Evolutionary conservation across 2,797 vertebrate species (phyloP), one percentile per base, ranked within the genome.

Genomic region (Parambassis ranga): DNA sequence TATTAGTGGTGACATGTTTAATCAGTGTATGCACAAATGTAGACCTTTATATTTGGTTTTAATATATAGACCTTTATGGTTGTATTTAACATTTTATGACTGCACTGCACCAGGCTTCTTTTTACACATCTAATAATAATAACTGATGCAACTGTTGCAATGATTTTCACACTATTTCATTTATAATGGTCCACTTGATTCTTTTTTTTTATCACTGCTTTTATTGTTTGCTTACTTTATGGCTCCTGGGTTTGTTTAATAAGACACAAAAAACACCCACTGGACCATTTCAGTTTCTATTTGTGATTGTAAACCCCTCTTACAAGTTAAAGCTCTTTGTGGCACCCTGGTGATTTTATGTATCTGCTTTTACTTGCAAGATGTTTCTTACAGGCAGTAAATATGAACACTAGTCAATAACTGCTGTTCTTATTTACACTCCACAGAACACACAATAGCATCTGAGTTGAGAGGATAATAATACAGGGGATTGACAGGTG

Each of bases 111-210:
- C n/a, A n/a, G n/a, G n/a, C n/a, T n/a, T n/a, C n/a, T n/a, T n/a
- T n/a, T 66, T 47, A 14, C 10, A 38, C 55, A 24, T 68, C 44
- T 33, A 32, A 48, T 50, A 32, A 13, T 41, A 53, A 60, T 51
- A 58, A 49, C 24, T 68, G 43, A 64, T 63, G 63, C 31, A 62
- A 72, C 24, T 61, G 23, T 18, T 58, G 47, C 47, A 73, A 71
- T 15, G 10, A 2, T 68, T 72, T 79, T 51, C 41, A 46, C 10
- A 55, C 30, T 11, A 61, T 65, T 75, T 63, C 28, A 66, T 48
- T 26, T 14, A 30, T 23, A 59, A 28, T 47, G 33, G 35, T 47
- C 38, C 24, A 27, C 50, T 28, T 32, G 10, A 32, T 61, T 26
- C 47, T 56, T 50, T 59, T 27, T 41, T 69, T 66, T 61, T 20